Evolutionary conservation across 2,797 vertebrate species (phyloP).

Genomic region (Parauchenoglanis ngamensis): DNA sequence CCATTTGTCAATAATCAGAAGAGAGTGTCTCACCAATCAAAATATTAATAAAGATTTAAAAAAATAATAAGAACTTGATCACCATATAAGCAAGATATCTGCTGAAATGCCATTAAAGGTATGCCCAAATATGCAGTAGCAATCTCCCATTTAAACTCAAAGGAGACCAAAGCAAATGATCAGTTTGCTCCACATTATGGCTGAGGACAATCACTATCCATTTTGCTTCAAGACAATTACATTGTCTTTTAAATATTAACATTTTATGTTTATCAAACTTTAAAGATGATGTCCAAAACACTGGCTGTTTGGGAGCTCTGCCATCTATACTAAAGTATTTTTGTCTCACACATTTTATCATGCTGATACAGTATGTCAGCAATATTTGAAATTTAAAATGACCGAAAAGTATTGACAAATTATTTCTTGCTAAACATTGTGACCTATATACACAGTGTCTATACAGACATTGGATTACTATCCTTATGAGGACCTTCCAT

Average conservation of each 20-base stretch:
- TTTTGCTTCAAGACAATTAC: not conserved
- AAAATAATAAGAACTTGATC: not conserved
- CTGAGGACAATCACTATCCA: not conserved
- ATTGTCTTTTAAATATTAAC: not conserved
- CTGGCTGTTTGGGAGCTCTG: not conserved
- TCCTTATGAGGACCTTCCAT: not conserved
- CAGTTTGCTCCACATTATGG: not conserved
- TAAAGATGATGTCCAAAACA: not conserved
- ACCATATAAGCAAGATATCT: not conserved
- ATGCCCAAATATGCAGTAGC: not conserved
- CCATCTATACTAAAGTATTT: not conserved
- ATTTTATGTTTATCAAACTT: not conserved
- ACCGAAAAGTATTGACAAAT: not conserved
- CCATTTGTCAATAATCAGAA: not conserved
- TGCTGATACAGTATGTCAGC: not conserved
- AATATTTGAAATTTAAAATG: not conserved
- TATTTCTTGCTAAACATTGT: not conserved
- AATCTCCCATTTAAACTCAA: not conserved
- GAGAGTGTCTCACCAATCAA: not conserved
- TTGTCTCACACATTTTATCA: not conserved
- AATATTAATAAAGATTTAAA: not conserved
- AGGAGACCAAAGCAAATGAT: not conserved
- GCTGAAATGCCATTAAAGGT: not conserved
- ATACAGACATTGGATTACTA: not conserved
- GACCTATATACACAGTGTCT: not conserved